These are phyloP conservation scores for Anthopleura xanthogrammica DNA, from an alignment of 92 coral and sea anemone species.

Conservation along the genomic window DNA sequence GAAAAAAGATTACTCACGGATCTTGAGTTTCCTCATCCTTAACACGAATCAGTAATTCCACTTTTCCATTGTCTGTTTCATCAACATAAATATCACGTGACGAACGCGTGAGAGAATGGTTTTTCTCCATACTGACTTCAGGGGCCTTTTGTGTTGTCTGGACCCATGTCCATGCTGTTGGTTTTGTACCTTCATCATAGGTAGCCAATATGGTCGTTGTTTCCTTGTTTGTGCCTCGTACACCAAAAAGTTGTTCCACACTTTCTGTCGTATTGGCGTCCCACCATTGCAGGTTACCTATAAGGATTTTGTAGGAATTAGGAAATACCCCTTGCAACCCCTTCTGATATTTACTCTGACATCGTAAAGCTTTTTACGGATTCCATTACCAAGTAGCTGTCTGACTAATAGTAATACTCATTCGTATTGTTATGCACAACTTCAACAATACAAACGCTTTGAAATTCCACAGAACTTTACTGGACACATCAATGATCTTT, in stretches of 20 bases:
- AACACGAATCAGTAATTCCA: constrained; percentile 31
- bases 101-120: constrained; percentile 22
- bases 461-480: no score
- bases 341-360: no score
- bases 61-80: constrained; percentile 22
- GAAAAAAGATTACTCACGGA: constrained; percentile 12
- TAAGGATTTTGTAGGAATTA: no score
- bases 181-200: constrained; percentile 29
- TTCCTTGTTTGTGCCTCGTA: constrained; percentile 14
- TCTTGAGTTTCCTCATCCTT: constrained; percentile 27
- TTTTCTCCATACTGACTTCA: background rate
- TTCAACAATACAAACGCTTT: no score
- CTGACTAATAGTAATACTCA: no score
- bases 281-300: constrained; percentile 31
- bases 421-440: no score
- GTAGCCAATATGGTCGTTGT: constrained; percentile 41
- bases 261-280: constrained; percentile 14
- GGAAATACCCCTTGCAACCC: no score
- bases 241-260: constrained; percentile 15
- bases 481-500: no score
- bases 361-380: no score
- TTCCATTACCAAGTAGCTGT: no score
- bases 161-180: constrained; percentile 29
- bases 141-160: background rate
- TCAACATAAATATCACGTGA: constrained; percentile 33